These are phyloP conservation scores for Melitaea athalia DNA, from an alignment of 2,888 invertebrate genomes.

Conservation along the genomic window DNA sequence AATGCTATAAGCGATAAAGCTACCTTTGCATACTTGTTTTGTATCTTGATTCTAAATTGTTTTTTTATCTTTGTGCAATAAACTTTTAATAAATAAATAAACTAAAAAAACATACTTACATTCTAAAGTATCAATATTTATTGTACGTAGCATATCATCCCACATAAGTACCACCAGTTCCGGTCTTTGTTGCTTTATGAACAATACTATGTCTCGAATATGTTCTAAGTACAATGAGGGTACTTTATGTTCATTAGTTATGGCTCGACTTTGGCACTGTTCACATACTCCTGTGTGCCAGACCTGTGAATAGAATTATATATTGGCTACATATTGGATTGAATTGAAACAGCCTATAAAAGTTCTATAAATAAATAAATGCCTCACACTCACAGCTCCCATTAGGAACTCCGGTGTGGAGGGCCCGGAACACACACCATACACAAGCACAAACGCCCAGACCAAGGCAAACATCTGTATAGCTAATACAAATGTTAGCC, in stretches of 20 bases:
- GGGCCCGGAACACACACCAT: no score
- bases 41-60: no score
- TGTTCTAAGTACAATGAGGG: constrained; percentile 86
- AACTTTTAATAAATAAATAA: background rate
- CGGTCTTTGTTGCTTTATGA: constrained; percentile 84
- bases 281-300: constrained; percentile 87
- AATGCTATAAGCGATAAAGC: no score
- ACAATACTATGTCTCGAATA: constrained; percentile 83
- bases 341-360: background rate
- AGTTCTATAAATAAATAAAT: background rate
- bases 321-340: background rate
- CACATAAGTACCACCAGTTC: constrained; percentile 86
- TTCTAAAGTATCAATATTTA: constrained; percentile 78
- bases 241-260: constrained; percentile 73
- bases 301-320: constrained; percentile 72
- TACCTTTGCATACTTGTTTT: no score
- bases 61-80: no score
- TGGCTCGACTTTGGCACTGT: constrained; percentile 77
- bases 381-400: background rate
- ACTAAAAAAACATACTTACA: constrained; percentile 64
- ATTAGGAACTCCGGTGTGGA: no score
- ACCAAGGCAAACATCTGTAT: no score
- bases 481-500: no score
- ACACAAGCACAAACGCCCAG: no score
- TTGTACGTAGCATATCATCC: constrained; percentile 92